Evolutionary conservation across 2,113 vertebrate species (phyloP), one percentile per base, ranked within the genome.

Genomic region (Athene cunicularia): DNA sequence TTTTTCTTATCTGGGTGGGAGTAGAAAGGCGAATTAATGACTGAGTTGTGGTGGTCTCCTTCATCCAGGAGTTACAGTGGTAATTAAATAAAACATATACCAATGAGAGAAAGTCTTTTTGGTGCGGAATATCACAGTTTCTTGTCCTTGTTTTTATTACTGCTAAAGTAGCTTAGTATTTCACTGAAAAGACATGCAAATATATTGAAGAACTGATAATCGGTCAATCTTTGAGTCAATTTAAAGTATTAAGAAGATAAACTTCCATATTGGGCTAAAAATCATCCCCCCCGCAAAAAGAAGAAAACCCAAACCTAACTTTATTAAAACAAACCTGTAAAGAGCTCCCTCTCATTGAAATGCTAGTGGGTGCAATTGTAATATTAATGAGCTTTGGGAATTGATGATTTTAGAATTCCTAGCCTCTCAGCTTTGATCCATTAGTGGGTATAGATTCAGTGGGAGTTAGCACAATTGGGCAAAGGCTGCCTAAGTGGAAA

Each of bases 401-500:
- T 76, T 68, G 95, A 97, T 95, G 93, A 92, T 95, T 97, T 97
- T 90, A 95, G 92, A 95, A 97, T 95, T 97, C 82, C 60, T 97
- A 96, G 80, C 94, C 94, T 96, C 95, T 97, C 88, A 23, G 83
- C 73, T 96, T 96, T 96, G 92, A 97, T 97, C 97, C 98, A 98
- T 98, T 98, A 98, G 93, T 90, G 91, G 89, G 58, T 97, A 98
- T 96, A 95, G 97, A 98, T 98, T 98, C 93, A 94, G 96, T 83
- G 88, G 95, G 92, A 97, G 96, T 97, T 98, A 98, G 95, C 60
- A 96, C 94, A 97, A 97, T 91, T 97, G 97, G 95, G 86, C 95
- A 95, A 98, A 98, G 88, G 93, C 96, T 97, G 80, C 95, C 94
- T 98, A 97, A 98, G 96, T 98, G 96, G 98, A 98, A 98, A 98